These are phyloP conservation scores for Deroplatys truncata DNA, from an alignment of 2,888 invertebrate genomes.

Conservation along the genomic window DNA sequence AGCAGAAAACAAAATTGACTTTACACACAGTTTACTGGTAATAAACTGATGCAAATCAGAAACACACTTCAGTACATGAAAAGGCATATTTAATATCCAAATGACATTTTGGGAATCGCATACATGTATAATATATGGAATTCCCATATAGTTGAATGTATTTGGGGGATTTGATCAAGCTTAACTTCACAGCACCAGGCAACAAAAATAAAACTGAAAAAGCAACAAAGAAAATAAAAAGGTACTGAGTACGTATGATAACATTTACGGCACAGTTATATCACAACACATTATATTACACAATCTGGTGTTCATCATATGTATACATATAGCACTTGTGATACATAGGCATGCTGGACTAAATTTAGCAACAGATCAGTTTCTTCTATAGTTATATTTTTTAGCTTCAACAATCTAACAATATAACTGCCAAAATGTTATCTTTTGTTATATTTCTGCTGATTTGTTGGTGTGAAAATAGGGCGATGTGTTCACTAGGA, in stretches of 20 bases:
- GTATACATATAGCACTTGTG: neutral
- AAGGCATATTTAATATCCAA: neutral
- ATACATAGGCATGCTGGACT: neutral
- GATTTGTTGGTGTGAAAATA: neutral
- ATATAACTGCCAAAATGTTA: neutral
- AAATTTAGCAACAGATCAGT: neutral
- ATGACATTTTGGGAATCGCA: neutral
- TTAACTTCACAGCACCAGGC: neutral
- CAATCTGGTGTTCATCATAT: neutral
- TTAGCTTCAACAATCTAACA: neutral
- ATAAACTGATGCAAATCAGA: neutral
- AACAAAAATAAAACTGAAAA: neutral
- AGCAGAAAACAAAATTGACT: neutral
- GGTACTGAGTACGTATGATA: neutral
- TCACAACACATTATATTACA: neutral
- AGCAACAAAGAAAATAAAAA: neutral
- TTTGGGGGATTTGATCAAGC: neutral
- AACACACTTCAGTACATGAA: neutral
- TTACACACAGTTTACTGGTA: neutral
- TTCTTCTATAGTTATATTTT: neutral
- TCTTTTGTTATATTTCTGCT: neutral
- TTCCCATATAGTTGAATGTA: neutral
- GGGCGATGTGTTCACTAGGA: neutral
- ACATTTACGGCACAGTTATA: neutral
- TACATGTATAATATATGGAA: neutral